Conservation (phyloP, 2,888 invertebrate genomes). For the Ormyrus pomaceus region DNA sequence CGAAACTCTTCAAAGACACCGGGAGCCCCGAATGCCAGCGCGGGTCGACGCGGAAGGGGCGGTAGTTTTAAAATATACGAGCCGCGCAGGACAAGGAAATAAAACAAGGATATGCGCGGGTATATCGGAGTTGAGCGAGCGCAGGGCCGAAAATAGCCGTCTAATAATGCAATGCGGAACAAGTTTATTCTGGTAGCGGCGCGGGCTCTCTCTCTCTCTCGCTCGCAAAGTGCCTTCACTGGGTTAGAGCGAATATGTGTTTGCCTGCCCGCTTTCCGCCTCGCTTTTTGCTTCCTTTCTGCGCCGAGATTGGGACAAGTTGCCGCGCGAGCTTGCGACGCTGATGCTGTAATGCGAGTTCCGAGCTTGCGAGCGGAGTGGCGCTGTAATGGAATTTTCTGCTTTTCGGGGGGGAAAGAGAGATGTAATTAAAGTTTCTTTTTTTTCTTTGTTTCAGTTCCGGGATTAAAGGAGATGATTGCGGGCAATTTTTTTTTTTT, state of each 20-base stretch:
- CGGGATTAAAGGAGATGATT: too few species aligned
- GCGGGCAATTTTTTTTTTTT: too few species aligned
- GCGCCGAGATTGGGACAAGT: slow-evolving; percentile 8
- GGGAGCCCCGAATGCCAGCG: too few species aligned
- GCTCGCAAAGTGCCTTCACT: slow-evolving; percentile 57
- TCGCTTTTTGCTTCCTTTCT: slow-evolving; percentile 67
- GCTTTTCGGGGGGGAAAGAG: too few species aligned
- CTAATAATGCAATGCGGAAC: slow-evolving; percentile 75
- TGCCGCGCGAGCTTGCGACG: neutral
- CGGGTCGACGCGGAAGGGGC: neutral
- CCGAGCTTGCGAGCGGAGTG: neutral
- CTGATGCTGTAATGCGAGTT: neutral
- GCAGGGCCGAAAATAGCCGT: slow-evolving; percentile 67
- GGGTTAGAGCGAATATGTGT: slow-evolving; percentile 68
- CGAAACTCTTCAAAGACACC: too few species aligned
- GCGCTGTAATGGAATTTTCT: too few species aligned
- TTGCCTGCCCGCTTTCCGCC: slow-evolving; percentile 62
- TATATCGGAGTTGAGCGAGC: slow-evolving; percentile 1
- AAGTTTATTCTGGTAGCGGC: slow-evolving; percentile 71
- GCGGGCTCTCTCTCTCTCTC: slow-evolving; percentile 22
- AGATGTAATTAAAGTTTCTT: too few species aligned
- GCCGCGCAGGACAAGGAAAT: slow-evolving; percentile 51
- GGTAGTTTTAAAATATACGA: slow-evolving; percentile 46
- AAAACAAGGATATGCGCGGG: slow-evolving; percentile 54
- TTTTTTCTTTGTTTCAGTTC: too few species aligned